Percentiles rank a stretch among this genome's conserved stretches.
These are phyloP conservation scores for Botia kubotai DNA, from an alignment of 2,797 vertebrate species.

Conservation along the genomic window DNA sequence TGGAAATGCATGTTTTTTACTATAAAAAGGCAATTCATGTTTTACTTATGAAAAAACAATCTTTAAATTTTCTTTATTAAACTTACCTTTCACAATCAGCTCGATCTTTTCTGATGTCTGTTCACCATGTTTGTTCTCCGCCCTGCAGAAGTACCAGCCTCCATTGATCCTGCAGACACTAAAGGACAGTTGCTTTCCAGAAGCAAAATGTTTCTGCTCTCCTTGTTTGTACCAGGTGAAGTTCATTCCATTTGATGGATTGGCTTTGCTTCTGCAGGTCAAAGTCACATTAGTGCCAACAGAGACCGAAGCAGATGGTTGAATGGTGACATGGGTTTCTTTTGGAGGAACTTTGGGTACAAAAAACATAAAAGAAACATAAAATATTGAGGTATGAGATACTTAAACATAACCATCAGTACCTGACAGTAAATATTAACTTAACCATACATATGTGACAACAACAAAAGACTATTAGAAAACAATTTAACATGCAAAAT, in stretches of 20 bases:
- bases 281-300: slow-evolving; percentile 65
- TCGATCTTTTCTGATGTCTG: background rate
- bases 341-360: slow-evolving; percentile 66
- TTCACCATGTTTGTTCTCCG: slow-evolving; percentile 19
- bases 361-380: too few relatives aligned
- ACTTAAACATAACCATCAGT: too few relatives aligned
- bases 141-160: slow-evolving; percentile 65
- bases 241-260: slow-evolving; percentile 25
- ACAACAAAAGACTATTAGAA: background rate
- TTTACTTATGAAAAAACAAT: background rate
- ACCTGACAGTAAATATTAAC: too few relatives aligned
- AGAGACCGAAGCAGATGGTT: slow-evolving; percentile 54
- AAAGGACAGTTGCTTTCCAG: slow-evolving; percentile 53
- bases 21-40: background rate
- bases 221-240: slow-evolving; percentile 67
- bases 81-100: background rate
- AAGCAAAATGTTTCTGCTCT: background rate
- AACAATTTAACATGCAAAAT: too few relatives aligned
- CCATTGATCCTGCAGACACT: slow-evolving; percentile 8
- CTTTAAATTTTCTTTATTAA: background rate
- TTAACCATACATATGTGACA: background rate
- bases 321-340: slow-evolving; percentile 53
- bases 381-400: too few relatives aligned
- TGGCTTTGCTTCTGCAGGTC: slow-evolving; percentile 70
- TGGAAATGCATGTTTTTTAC: background rate